Evolutionary conservation across 2,113 vertebrate genomes (phyloP).

Genomic region (human (Homo sapiens)): DNA sequence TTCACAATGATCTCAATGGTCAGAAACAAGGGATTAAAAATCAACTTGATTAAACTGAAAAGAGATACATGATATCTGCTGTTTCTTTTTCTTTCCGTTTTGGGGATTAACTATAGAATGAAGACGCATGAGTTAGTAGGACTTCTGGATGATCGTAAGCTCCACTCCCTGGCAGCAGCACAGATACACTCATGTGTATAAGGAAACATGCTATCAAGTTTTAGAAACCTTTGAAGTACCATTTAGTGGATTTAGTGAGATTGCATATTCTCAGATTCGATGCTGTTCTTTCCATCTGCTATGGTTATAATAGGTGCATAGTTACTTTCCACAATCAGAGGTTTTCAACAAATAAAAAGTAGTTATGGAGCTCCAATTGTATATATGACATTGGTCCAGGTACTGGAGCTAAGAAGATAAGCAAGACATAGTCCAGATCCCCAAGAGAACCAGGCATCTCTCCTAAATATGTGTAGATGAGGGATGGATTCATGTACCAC

Average conservation of each 20-base stretch:
- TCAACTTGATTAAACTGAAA: not conserved
- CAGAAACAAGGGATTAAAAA: not conserved
- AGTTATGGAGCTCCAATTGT: not conserved
- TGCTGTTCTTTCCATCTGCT: not conserved
- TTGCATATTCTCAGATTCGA: not conserved
- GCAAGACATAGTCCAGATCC: not conserved
- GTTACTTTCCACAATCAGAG: not conserved
- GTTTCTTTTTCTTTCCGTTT: not conserved
- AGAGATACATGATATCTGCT: not conserved
- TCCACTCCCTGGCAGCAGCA: not conserved
- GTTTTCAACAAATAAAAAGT: not conserved
- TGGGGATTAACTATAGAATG: not conserved
- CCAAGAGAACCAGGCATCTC: not conserved
- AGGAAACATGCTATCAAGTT: not conserved
- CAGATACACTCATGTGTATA: not conserved
- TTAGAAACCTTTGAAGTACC: not conserved
- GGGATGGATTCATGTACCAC: not conserved
- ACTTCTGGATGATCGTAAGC: not conserved
- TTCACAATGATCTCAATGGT: not conserved
- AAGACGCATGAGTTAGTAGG: not conserved
- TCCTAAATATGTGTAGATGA: not conserved
- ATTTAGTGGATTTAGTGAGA: not conserved
- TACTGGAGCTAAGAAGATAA: not conserved
- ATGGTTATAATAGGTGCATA: not conserved
- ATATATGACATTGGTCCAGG: not conserved